Conservation (phyloP, 2,113 vertebrate species). For the Sclerurus mexicanus region DNA sequence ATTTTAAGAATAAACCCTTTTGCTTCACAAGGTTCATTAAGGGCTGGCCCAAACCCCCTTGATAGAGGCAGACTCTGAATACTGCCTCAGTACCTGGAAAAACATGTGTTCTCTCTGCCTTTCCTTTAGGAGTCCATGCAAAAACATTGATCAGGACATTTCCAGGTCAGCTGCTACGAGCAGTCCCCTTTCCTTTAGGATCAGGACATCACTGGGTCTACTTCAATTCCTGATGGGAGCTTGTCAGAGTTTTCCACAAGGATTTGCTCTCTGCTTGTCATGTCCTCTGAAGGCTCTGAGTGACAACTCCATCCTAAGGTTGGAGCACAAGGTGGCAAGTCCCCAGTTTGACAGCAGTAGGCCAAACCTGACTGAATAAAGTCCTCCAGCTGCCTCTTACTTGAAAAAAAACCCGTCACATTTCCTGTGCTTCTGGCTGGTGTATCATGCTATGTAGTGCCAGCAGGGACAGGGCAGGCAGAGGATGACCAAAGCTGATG, state of each 20-base stretch:
- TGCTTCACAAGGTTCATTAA: not conserved
- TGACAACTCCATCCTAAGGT: not conserved
- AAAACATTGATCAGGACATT: not conserved
- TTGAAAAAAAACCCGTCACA: not conserved
- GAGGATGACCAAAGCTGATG: not conserved
- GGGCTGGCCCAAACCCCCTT: not conserved
- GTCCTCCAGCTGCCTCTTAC: not conserved
- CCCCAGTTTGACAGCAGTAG: fast-evolving
- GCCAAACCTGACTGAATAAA: not conserved
- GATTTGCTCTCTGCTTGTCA: not conserved
- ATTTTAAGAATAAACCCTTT: not conserved
- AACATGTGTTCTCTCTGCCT: not conserved
- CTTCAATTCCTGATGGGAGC: fast-evolving
- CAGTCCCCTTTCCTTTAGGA: not conserved
- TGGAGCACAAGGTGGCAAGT: fast-evolving
- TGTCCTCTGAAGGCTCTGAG: not conserved
- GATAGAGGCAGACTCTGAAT: not conserved
- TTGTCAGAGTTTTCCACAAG: not conserved
- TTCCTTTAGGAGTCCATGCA: not conserved
- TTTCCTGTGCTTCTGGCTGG: not conserved
- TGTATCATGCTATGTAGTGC: not conserved
- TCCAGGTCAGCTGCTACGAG: not conserved
- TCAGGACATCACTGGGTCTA: not conserved
- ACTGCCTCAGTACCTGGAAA: not conserved
- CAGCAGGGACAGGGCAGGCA: not conserved